A percentile compares a stretch with the other conserved stretches of the same genome.
phyloP scores from a whole-genome alignment of 2,888 invertebrate genomes.

The Pinctada fucata region DNA sequence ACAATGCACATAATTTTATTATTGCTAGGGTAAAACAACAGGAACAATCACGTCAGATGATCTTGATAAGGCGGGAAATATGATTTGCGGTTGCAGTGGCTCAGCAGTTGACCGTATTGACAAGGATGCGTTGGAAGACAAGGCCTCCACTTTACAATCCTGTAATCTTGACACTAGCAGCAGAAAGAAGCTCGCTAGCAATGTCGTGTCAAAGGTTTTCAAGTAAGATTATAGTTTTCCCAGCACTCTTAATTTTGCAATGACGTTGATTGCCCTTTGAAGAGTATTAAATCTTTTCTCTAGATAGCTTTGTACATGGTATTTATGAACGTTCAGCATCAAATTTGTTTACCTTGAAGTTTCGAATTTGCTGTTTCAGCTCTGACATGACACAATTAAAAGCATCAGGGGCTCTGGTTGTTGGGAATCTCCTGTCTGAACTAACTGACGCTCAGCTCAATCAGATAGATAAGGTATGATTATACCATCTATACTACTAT shows the following conservation, averaged over 20 bases:
- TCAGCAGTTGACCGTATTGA: slow-evolving; percentile 12
- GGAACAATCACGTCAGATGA: slow-evolving; percentile 41
- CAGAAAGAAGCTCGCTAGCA: slow-evolving; percentile 29
- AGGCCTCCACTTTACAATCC: neutral
- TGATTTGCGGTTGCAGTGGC: slow-evolving; percentile 29
- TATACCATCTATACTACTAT: too few species aligned
- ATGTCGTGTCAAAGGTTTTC: slow-evolving; percentile 32
- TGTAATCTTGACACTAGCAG: slow-evolving; percentile 10
- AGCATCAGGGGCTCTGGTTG: slow-evolving; percentile 8
- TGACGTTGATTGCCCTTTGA: too few species aligned
- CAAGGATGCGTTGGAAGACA: slow-evolving; percentile 23
- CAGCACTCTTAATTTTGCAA: neutral
- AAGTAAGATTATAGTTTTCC: slow-evolving; percentile 31
- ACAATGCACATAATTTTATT: neutral
- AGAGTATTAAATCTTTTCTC: too few species aligned
- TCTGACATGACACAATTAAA: slow-evolving; percentile 19
- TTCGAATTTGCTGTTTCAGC: slow-evolving; percentile 7
- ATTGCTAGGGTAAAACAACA: slow-evolving; percentile 25
- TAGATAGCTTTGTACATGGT: too few species aligned
- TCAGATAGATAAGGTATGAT: slow-evolving; percentile 25
- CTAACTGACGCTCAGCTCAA: slow-evolving; percentile 23
- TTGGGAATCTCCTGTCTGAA: slow-evolving; percentile 27
- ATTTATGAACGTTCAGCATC: neutral
- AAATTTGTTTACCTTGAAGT: neutral
- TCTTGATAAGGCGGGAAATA: slow-evolving; percentile 30